Percentiles rank a stretch among this genome's conserved stretches.
These are phyloP conservation scores for Diadumene lineata DNA, from an alignment of 92 coral and sea anemone species.

Conservation along the genomic window DNA sequence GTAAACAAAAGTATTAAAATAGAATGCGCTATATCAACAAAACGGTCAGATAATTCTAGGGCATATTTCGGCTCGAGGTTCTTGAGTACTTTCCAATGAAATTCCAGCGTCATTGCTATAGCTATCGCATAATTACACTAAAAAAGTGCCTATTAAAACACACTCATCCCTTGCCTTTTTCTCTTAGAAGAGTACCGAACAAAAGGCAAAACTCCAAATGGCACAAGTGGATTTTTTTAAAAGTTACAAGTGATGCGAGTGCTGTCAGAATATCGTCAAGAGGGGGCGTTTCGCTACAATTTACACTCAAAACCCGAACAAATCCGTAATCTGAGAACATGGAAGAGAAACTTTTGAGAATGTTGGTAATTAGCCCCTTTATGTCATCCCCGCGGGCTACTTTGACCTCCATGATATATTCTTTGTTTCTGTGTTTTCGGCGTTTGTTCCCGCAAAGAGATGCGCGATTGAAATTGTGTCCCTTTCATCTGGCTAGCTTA, in stretches of 20 bases:
- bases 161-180: slow-evolving; percentile 25
- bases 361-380: slow-evolving; percentile 78
- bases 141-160: not conserved
- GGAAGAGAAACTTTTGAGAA: slow-evolving; percentile 56
- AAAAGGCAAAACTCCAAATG: slow-evolving; percentile 1
- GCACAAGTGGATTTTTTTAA: slow-evolving; percentile 11
- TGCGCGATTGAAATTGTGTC: slow-evolving; percentile 43
- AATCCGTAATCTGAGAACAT: slow-evolving; percentile 74
- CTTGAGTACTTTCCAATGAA: slow-evolving; percentile 17
- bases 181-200: slow-evolving; percentile 8
- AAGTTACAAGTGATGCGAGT: slow-evolving; percentile 46
- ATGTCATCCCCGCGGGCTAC: slow-evolving; percentile 64
- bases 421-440: slow-evolving; percentile 55
- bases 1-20: slow-evolving; percentile 66
- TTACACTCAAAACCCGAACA: slow-evolving; percentile 91
- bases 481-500: slow-evolving; percentile 65
- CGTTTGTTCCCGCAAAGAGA: slow-evolving; percentile 49
- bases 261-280: slow-evolving; percentile 75
- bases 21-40: slow-evolving; percentile 74
- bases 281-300: slow-evolving; percentile 95
- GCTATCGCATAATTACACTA: slow-evolving; percentile 5
- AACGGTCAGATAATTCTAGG: slow-evolving; percentile 43
- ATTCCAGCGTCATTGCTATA: slow-evolving; percentile 1
- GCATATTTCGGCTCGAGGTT: not conserved
- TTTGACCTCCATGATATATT: slow-evolving; percentile 67